Base-by-base conservation (phyloP, 37 sponge, comb jelly and placozoan genomes). In the Halisarca cf. caerulea region DNA sequence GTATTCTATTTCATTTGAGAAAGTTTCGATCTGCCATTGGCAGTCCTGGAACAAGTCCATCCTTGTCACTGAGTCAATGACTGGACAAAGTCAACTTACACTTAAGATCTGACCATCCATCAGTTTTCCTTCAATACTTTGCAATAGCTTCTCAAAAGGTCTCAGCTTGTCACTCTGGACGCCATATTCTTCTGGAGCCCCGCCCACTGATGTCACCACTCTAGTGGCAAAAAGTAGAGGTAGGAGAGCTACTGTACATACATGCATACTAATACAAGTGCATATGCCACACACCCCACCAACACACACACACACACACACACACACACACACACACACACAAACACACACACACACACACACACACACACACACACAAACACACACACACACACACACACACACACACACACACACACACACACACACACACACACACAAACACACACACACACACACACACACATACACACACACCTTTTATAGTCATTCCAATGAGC, bases 401-500 rank as follows among this genome's bases (percentile, higher is more conserved):
- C n/a, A n/a, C n/a, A n/a, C n/a, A n/a, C n/a, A n/a, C n/a, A n/a
- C n/a, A n/a, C n/a, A n/a, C n/a, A n/a, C n/a, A n/a, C n/a, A n/a
- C n/a, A n/a, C n/a, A n/a, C n/a, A n/a, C n/a, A 61, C 64, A 61
- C 64, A 61, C 51, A 47, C 51, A 47, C 51, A 64, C 28, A 64
- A 6, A 64, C 28, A 32, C 75, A 33, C 42, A 33, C 74, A 23
- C 41, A 37, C 74, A 37, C 74, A 43, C 79, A 43, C 79, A 43
- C 79, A 40, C 20, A 35, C 55, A 45, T n/a, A 55, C 55, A 51
- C 54, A 20, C 64, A 3, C 54, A 94, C 92, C 97, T 85, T 84
- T 94, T 97, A 88, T 98, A 98, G 51, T 90, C 91, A 3, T 78
- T 58, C 99, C 99, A 98, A 68, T 98, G 97, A 44, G 96, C 95